A percentile compares a stretch with the other conserved stretches of the same genome.
Evolutionary conservation across 1,140 invertebrate genomes (phyloP).

Genomic region (Papilio machaon): DNA sequence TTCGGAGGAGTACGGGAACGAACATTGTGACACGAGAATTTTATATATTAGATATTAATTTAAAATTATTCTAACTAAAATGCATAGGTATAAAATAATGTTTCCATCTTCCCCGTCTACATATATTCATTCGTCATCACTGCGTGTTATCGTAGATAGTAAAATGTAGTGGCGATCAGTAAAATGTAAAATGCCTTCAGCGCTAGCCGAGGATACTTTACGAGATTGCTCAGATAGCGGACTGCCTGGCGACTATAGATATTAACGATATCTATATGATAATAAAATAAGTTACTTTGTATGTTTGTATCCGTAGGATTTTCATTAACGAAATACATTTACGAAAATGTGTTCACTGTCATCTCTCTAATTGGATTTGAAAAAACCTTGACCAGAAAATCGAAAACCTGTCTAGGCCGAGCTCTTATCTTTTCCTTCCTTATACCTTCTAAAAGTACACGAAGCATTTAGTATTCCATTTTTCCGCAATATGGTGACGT

Average conservation of each 20-base stretch:
- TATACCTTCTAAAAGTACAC: too few relatives aligned
- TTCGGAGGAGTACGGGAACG: too few relatives aligned
- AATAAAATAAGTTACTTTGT: neutral
- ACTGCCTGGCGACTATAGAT: neutral
- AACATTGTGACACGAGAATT: too few relatives aligned
- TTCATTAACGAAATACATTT: too few relatives aligned
- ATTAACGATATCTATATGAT: neutral
- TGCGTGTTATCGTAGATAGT: neutral
- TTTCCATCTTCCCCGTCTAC: neutral
- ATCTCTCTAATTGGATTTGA: too few relatives aligned
- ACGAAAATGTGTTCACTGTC: too few relatives aligned
- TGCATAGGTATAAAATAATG: neutral
- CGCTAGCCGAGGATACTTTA: neutral
- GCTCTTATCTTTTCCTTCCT: too few relatives aligned
- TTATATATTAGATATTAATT: too few relatives aligned
- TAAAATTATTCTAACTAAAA: neutral
- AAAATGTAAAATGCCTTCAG: slow-evolving; percentile 6
- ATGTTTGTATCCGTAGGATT: neutral
- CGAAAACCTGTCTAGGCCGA: too few relatives aligned
- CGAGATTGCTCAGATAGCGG: slow-evolving; percentile 28
- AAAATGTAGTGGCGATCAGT: neutral
- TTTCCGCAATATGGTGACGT: too few relatives aligned
- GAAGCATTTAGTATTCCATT: too few relatives aligned
- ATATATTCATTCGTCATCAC: neutral
- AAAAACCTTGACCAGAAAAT: too few relatives aligned